Evolutionary conservation across 1,140 invertebrate genomes (phyloP).

Genomic region (Hycleus phaleratus): DNA sequence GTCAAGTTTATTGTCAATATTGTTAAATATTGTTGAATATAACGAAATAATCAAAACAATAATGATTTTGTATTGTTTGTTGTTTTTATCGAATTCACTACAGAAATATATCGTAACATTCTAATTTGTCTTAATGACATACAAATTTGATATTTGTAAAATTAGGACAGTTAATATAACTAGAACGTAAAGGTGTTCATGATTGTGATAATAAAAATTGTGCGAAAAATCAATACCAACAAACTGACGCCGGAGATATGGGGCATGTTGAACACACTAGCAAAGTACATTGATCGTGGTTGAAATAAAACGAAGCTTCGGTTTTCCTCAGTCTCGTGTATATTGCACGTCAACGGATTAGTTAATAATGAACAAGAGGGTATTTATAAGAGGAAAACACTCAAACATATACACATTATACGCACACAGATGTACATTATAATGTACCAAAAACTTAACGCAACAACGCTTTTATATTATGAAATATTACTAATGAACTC

Average conservation of each 20-base stretch:
- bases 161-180: no score
- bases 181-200: constrained; percentile 2
- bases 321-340: constrained; percentile 10
- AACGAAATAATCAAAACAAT: no score
- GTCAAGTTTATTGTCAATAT: no score
- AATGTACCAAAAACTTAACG: background rate
- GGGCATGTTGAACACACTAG: constrained; percentile 8
- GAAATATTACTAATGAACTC: constrained; percentile 8
- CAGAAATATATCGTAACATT: no score
- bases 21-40: no score
- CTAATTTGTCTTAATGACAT: no score
- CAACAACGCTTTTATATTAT: background rate
- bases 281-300: constrained; percentile 11
- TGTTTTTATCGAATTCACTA: no score
- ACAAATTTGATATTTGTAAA: no score
- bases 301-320: constrained; percentile 11
- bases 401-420: background rate
- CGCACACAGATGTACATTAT: no score
- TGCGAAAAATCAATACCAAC: constrained; percentile 10
- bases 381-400: constrained; percentile 9
- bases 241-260: constrained; percentile 12
- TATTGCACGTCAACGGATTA: constrained; percentile 13
- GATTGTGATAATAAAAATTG: constrained; percentile 7
- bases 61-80: no score
- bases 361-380: constrained; percentile 12